phyloP scores from a whole-genome alignment of 1,140 invertebrate species.

The Notospermus geniculatus region DNA sequence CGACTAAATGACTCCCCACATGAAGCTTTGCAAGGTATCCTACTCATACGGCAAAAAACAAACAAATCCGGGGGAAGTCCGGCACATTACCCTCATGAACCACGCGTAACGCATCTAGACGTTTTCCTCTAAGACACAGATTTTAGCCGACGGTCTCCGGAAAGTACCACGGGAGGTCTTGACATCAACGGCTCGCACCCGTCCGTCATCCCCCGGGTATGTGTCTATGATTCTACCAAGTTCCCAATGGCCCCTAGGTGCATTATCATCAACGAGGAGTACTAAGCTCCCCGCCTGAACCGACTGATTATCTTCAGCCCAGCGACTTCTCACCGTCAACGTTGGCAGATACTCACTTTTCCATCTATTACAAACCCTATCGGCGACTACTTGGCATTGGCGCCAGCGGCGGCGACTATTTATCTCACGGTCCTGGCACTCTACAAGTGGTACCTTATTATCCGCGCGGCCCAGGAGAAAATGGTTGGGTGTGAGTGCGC shows the following conservation, averaged over 20 bases:
- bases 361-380: slow-evolving; percentile 16
- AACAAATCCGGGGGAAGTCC: too few species aligned
- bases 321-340: neutral
- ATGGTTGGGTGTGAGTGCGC: slow-evolving; percentile 33
- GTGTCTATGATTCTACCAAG: too few species aligned
- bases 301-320: neutral
- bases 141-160: neutral
- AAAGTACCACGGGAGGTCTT: neutral
- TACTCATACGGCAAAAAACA: too few species aligned
- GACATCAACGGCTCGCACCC: too few species aligned
- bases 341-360: slow-evolving; percentile 10
- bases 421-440: neutral
- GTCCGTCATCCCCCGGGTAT: too few species aligned
- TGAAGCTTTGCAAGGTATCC: too few species aligned
- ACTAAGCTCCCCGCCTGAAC: too few species aligned
- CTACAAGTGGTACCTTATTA: slow-evolving; percentile 6
- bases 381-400: slow-evolving; percentile 1
- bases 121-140: slow-evolving; percentile 1
- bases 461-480: slow-evolving; percentile 27
- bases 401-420: slow-evolving; percentile 10
- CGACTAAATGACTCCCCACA: too few species aligned
- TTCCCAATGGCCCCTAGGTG: too few species aligned
- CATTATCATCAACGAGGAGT: too few species aligned
- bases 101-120: too few species aligned
- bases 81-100: too few species aligned